Evolutionary conservation across 2,113 vertebrate species (phyloP).

Genomic region (Gopherus evgoodei): DNA sequence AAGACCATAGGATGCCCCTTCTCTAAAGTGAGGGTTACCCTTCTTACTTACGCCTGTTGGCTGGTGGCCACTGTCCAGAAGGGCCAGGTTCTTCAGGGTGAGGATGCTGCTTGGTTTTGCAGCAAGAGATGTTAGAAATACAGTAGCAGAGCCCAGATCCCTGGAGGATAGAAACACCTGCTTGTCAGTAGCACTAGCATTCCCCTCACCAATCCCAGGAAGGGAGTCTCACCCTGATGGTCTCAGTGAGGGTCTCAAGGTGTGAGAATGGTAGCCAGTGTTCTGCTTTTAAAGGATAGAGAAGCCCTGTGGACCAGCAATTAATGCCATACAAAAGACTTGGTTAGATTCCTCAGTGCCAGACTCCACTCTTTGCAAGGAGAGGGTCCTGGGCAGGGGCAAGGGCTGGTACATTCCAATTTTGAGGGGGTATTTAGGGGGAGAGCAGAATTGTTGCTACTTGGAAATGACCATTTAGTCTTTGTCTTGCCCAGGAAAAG

Average conservation of each 20-base stretch:
- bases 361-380: background rate
- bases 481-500: background rate
- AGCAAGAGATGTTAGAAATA: slow-evolving; percentile 43
- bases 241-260: background rate
- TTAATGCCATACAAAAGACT: background rate
- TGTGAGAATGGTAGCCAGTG: background rate
- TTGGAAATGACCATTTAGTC: background rate
- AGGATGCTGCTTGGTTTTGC: background rate
- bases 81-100: slow-evolving; percentile 19
- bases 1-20: background rate
- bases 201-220: no score
- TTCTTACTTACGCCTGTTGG: slow-evolving; percentile 58
- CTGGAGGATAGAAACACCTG: slow-evolving; percentile 5
- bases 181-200: background rate
- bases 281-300: background rate
- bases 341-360: background rate
- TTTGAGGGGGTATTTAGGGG: background rate
- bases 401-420: background rate
- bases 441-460: background rate
- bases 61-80: slow-evolving; percentile 36
- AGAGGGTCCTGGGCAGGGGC: background rate
- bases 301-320: background rate
- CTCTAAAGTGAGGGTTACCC: background rate
- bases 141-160: slow-evolving; percentile 47
- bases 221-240: background rate